Evolutionary conservation across 2,888 invertebrate genomes (phyloP), one percentile per base, ranked within the genome.

Genomic region (Trilocha varians): DNA sequence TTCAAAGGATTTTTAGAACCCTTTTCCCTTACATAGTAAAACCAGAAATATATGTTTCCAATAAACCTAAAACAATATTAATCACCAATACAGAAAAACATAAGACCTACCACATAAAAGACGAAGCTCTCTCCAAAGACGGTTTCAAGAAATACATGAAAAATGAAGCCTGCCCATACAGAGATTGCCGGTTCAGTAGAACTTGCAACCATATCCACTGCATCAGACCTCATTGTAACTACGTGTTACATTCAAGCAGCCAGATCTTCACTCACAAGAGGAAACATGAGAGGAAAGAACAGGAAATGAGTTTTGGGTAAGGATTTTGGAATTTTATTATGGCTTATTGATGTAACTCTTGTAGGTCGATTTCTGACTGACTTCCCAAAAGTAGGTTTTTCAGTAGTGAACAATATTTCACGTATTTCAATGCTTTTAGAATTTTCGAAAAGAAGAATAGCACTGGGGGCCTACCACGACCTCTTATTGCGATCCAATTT

Each of bases 141-240:
- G 98, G 98, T 13, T 99, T 99, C 87, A 98, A 98, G 79, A 99
- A 99, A 76, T 99, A 97, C 78, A 95, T 98, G 91, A 99, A 99
- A 78, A 96, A 96, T 56, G 98, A 99, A 67, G 89, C 91, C 1
- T 99, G 99, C 59, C 93, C 94, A 0, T 98, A 95, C 80, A 91
- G 94, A 32, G 93, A 92, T 57, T 99, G 99, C 71, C 90, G 96
- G 13, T 98, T 97, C 78, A 97, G 97, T 33, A 91, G 94, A 45
- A 94, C 97, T 38, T 96, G 96, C 87, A 99, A 99, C 85, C 99
- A 99, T 78, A 99, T 98, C 54, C 99, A 99, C 82, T 99, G 99
- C 85, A 98, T 99, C 57, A 88, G 98, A 46, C 93, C 95, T 2
- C 94, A 94, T 46, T 99, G 99, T 85, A 94, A 93, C 73, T 98